phyloP scores from a whole-genome alignment of 1,140 invertebrate genomes.

The Chrysopa pallens region DNA sequence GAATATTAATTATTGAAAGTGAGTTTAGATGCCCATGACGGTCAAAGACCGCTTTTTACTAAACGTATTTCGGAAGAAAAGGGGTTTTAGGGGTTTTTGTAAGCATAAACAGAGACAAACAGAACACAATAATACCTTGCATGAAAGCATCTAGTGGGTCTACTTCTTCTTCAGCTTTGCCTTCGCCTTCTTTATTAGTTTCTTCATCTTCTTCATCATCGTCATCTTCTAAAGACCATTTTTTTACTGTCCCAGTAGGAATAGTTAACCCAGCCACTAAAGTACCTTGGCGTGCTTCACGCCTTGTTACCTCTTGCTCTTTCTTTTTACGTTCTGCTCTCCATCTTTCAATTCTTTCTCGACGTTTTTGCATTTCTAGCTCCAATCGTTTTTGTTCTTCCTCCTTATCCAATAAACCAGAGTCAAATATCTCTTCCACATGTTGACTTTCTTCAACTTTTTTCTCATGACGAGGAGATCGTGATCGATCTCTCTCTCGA shows the following conservation, averaged over 20 bases:
- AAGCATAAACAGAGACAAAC: too few species aligned
- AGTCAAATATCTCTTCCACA: conserved; percentile 41
- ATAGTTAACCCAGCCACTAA: conserved; percentile 28
- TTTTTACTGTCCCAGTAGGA: conserved; percentile 40
- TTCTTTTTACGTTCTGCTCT: conserved; percentile 73
- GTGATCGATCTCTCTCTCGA: conserved; percentile 23
- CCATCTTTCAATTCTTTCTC: conserved; percentile 88
- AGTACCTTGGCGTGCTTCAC: conserved; percentile 43
- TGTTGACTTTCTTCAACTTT: conserved; percentile 37
- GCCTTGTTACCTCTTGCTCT: conserved; percentile 59
- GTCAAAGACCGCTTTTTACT: too few species aligned
- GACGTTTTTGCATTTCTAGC: conserved; percentile 87
- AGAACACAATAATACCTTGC: conserved; percentile 34
- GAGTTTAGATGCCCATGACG: too few species aligned
- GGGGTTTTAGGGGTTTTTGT: too few species aligned
- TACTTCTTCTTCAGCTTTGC: conserved; percentile 38
- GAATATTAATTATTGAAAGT: too few species aligned
- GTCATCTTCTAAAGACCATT: conserved; percentile 86
- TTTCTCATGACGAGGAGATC: conserved; percentile 27
- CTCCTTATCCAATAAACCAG: conserved; percentile 54
- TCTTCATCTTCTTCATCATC: conserved; percentile 58
- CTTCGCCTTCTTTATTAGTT: conserved; percentile 31
- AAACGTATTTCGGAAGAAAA: too few species aligned
- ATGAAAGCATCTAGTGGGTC: conserved; percentile 96
- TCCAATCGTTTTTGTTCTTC: conserved; percentile 80